These are phyloP conservation scores for Uloborus plumipes DNA, from an alignment of 2,888 invertebrate genomes.

Conservation along the genomic window DNA sequence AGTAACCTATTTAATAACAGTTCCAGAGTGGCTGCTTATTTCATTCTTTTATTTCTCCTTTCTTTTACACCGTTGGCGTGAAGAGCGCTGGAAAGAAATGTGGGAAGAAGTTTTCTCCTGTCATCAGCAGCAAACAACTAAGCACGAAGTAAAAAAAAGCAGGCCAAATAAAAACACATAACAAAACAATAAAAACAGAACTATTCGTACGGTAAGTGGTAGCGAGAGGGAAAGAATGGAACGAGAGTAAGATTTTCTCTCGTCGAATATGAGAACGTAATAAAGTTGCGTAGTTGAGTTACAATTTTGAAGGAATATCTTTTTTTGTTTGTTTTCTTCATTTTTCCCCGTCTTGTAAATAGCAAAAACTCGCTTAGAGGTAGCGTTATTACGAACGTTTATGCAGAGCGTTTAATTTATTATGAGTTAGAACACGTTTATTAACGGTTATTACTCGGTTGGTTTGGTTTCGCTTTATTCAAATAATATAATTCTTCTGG, in stretches of 20 bases:
- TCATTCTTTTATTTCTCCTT: slow-evolving; percentile 17
- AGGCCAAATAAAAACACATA: slow-evolving; percentile 21
- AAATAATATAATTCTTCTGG: too few species aligned
- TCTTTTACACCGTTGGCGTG: neutral
- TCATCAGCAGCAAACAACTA: slow-evolving; percentile 29
- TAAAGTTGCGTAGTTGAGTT: slow-evolving; percentile 39
- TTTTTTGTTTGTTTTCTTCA: neutral
- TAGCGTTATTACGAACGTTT: slow-evolving; percentile 29
- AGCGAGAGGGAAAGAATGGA: neutral
- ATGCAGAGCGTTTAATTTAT: slow-evolving; percentile 7
- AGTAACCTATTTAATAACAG: slow-evolving; percentile 37
- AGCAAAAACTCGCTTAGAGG: slow-evolving; percentile 22
- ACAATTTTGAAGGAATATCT: slow-evolving; percentile 24
- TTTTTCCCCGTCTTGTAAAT: slow-evolving; percentile 8
- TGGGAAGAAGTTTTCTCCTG: slow-evolving; percentile 16
- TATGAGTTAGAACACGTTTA: too few species aligned
- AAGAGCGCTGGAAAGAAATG: slow-evolving; percentile 2
- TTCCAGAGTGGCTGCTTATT: slow-evolving; percentile 33
- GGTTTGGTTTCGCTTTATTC: too few species aligned
- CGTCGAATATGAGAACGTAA: slow-evolving; percentile 39
- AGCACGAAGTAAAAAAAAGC: neutral
- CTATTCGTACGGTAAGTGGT: slow-evolving; percentile 10
- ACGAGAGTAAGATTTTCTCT: slow-evolving; percentile 32
- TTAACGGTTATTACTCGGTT: too few species aligned
- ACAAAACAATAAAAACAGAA: slow-evolving; percentile 29